Evolutionary conservation across 2,888 invertebrate species (phyloP).

Genomic region (Hydraecia micacea): DNA sequence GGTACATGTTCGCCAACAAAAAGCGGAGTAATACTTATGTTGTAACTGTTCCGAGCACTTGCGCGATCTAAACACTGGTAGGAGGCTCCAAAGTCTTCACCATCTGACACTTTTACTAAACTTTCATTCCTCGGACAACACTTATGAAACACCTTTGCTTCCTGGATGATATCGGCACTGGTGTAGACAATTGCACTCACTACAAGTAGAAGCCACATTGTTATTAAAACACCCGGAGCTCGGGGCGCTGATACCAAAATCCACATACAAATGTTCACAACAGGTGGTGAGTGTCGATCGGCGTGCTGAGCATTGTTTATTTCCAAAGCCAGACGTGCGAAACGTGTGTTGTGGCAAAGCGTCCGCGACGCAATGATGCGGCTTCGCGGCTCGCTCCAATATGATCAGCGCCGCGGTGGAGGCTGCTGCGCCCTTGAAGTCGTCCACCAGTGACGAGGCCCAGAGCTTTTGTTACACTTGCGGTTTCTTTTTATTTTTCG

Average conservation of each 20-base stretch:
- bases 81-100: slow-evolving; percentile 64
- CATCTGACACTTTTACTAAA: slow-evolving; percentile 77
- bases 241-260: slow-evolving; percentile 55
- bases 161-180: slow-evolving; percentile 66
- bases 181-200: slow-evolving; percentile 71
- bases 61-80: slow-evolving; percentile 80
- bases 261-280: slow-evolving; percentile 73
- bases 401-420: slow-evolving; percentile 72
- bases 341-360: slow-evolving; percentile 78
- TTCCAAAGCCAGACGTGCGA: slow-evolving; percentile 63
- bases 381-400: slow-evolving; percentile 60
- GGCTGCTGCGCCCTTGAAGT: slow-evolving; percentile 85
- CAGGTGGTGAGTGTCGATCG: slow-evolving; percentile 82
- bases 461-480: slow-evolving; percentile 61
- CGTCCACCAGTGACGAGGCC: slow-evolving; percentile 56
- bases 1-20: slow-evolving; percentile 73
- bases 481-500: slow-evolving; percentile 45
- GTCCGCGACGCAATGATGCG: slow-evolving; percentile 78
- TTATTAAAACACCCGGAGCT: slow-evolving; percentile 64
- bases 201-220: slow-evolving; percentile 79
- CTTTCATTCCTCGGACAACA: slow-evolving; percentile 81
- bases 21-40: slow-evolving; percentile 75
- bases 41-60: slow-evolving; percentile 69
- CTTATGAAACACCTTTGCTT: slow-evolving; percentile 79
- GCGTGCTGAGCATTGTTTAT: slow-evolving; percentile 81